phyloP scores from a whole-genome alignment of 2,888 invertebrate genomes.

The Prionchulus punctatus region DNA sequence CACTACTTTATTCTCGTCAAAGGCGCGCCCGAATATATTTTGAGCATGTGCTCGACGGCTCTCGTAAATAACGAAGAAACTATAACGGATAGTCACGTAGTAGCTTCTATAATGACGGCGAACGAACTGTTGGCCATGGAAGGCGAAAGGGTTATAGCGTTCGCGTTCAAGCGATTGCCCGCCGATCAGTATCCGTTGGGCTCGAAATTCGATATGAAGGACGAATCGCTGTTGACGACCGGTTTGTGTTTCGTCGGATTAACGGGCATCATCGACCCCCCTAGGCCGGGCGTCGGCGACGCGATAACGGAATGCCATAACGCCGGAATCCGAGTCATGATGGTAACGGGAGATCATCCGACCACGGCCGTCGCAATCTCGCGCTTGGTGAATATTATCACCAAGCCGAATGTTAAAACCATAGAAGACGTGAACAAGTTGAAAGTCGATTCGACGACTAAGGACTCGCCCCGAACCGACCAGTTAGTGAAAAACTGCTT shows the following conservation, averaged over 20 bases:
- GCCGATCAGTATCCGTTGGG: not conserved
- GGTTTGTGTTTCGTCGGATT: not conserved
- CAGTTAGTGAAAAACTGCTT: not conserved
- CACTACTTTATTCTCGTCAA: not conserved
- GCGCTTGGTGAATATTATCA: not conserved
- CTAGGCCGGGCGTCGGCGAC: not conserved
- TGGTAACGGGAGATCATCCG: slow-evolving; percentile 6
- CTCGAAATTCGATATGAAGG: not conserved
- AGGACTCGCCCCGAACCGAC: not conserved
- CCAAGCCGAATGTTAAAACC: not conserved
- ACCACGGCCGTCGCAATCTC: slow-evolving; percentile 4
- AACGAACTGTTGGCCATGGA: slow-evolving; percentile 1
- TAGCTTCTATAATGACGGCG: not conserved
- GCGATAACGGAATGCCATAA: not conserved
- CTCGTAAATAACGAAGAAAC: not conserved
- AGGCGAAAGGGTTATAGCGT: not conserved
- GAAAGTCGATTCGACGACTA: not conserved
- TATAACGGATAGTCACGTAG: not conserved
- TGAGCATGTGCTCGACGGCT: not conserved
- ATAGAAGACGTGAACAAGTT: not conserved
- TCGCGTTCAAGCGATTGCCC: not conserved
- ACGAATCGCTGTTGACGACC: not conserved
- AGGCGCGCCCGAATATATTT: slow-evolving; percentile 5
- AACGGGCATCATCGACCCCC: slow-evolving; percentile 1
- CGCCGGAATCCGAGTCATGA: slow-evolving; percentile 2